Base-by-base conservation (phyloP, 2,888 invertebrate species). In the Agrochola lota region DNA sequence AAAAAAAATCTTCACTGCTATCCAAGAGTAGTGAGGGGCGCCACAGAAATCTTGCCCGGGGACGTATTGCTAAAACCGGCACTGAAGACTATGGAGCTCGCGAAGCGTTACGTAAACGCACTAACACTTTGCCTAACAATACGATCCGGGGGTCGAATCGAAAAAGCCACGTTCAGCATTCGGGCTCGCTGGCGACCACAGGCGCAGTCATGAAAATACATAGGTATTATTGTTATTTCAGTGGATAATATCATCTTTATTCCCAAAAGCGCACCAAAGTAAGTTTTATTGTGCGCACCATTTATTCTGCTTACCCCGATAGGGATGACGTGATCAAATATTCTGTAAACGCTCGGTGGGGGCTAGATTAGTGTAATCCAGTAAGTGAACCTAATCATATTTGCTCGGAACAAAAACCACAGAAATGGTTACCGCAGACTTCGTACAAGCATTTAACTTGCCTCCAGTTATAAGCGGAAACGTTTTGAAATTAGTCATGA, bases 391-490 rank as follows among this genome's bases (percentile, higher is more conserved):
- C 85, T 88, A 86, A 88, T 88, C 85, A 86, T 88, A 88, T 88
- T 88, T 84, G 85, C 83, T 81, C 74, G 71, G 81, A 86, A 88
- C 88, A 88, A 86, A 87, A 88, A 85, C 87, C 87, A 86, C 88
- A 80, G 83, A 82, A 81, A 83, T 80, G 81, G 86, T 71, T 74
- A 68, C 81, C 81, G 75, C 84, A 85, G 86, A 81, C 78, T 79
- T 72, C 79, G 81, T 78, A 78, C 74, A 64, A 78, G 79, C 60
- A 75, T 69, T 66, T 23, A 52, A 55, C 30, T 81, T 66, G 77
- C 43, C 69, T 20, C 46, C 15, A 73, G 74, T 75, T 30, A 67
- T 20, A 60, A 78, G 72, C 64, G 63, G n/a, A 43, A 66, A 82
- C 80, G 76, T 46, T 73, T 72, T 26, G 2, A 26, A 26, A 71